Percentiles rank a stretch among this genome's conserved stretches.
Evolutionary conservation across 2,113 vertebrate genomes (phyloP).

Genomic region (Istiophorus platypterus): DNA sequence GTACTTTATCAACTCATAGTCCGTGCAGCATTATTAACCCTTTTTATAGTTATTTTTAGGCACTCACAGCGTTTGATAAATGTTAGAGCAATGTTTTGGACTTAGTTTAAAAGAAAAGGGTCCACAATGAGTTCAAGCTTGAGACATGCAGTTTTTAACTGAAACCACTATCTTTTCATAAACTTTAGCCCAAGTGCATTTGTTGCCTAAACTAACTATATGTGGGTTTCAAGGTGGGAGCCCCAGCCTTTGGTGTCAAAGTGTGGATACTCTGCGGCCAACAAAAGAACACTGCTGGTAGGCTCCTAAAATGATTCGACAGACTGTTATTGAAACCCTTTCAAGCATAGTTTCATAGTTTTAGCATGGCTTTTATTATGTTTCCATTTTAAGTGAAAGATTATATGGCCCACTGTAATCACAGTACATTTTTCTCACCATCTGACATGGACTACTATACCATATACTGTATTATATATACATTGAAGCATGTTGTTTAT

Average conservation of each 20-base stretch:
- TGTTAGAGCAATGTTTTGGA: too few relatives aligned
- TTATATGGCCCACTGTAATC: too few relatives aligned
- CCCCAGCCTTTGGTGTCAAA: too few relatives aligned
- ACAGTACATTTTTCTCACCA: not conserved
- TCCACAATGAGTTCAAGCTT: not conserved
- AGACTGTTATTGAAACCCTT: not conserved
- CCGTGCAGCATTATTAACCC: not conserved
- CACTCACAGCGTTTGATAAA: not conserved
- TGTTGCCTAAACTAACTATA: not conserved
- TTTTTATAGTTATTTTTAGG: not conserved
- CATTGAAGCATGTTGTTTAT: not conserved
- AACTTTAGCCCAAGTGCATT: not conserved
- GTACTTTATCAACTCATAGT: too few relatives aligned
- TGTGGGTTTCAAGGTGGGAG: not conserved
- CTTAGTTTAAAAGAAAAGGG: too few relatives aligned
- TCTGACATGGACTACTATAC: not conserved
- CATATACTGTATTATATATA: not conserved
- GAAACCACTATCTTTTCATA: not conserved
- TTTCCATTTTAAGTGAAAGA: too few relatives aligned
- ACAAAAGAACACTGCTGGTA: not conserved
- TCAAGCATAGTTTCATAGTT: not conserved
- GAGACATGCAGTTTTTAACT: not conserved
- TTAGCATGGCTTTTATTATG: too few relatives aligned
- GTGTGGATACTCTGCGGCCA: not conserved
- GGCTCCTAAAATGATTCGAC: not conserved